A percentile compares a stretch with the other conserved stretches of the same genome.
Evolutionary conservation across 2,797 vertebrate genomes (phyloP).

Genomic region (Argentina silus): DNA sequence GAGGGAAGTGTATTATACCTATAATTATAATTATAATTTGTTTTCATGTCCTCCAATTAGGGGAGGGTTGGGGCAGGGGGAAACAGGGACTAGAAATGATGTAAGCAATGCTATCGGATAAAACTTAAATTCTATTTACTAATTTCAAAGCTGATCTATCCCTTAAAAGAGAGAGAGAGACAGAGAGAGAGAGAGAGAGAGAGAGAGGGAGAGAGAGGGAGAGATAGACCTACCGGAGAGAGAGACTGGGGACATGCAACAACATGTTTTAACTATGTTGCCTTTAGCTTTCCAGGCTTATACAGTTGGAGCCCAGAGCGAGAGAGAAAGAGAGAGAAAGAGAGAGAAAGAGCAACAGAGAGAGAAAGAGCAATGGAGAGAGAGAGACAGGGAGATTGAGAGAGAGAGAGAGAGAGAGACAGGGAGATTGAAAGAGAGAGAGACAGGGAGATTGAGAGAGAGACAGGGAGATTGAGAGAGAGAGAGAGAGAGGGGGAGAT

Average conservation of each 20-base stretch:
- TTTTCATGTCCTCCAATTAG: too few species aligned
- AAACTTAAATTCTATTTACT: too few species aligned
- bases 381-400: not conserved
- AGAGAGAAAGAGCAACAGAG: not conserved
- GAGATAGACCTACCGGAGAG: not conserved
- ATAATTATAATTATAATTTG: too few species aligned
- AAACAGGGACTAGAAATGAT: too few species aligned
- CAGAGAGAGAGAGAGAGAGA: not conserved
- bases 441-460: not conserved
- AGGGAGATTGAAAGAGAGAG: not conserved
- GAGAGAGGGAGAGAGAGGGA: not conserved
- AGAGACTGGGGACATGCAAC: not conserved
- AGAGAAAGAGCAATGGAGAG: not conserved
- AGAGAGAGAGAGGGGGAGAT: not conserved
- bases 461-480: not conserved
- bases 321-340: not conserved
- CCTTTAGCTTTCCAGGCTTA: too few species aligned
- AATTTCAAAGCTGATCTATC: too few species aligned
- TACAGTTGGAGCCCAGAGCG: too few species aligned
- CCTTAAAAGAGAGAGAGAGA: too few species aligned
- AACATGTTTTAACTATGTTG: too few species aligned
- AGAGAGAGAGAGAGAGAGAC: not conserved
- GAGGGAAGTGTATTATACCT: too few species aligned
- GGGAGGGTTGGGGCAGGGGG: too few species aligned
- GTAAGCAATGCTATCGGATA: too few species aligned